Evolutionary conservation across 2,113 vertebrate species (phyloP).

Genomic region (Neodon shergylaensis): DNA sequence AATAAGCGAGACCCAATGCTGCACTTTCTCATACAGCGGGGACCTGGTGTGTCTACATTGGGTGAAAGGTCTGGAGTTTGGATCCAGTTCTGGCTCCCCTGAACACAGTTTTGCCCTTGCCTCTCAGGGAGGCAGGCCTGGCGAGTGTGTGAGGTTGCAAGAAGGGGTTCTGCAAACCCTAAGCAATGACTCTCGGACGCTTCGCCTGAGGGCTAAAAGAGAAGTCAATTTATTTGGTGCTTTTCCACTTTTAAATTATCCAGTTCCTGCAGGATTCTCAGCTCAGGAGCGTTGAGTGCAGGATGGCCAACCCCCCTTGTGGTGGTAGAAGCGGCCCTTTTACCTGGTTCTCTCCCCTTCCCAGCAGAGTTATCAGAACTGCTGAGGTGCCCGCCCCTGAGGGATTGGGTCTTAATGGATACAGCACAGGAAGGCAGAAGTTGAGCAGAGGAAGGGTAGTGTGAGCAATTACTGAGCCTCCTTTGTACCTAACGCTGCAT

Average conservation of each 20-base stretch:
- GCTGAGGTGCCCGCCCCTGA: neutral
- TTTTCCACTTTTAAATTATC: constrained; percentile 56
- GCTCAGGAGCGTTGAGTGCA: constrained; percentile 49
- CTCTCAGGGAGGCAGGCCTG: neutral
- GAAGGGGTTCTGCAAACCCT: constrained; percentile 53
- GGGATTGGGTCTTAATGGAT: constrained; percentile 19
- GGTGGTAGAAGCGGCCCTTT: neutral
- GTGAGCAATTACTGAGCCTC: neutral
- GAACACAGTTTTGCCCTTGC: neutral
- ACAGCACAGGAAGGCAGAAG: neutral
- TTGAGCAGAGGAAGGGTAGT: neutral
- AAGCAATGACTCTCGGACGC: constrained; percentile 61
- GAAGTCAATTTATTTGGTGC: constrained; percentile 61
- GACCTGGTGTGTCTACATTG: neutral
- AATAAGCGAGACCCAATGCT: neutral
- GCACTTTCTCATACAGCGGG: neutral
- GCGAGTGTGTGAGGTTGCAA: neutral
- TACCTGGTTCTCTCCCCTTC: neutral
- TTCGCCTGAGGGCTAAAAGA: constrained; percentile 67
- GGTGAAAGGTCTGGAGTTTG: neutral
- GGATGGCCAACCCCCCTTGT: neutral
- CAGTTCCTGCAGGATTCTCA: constrained; percentile 12
- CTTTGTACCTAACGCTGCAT: constrained; percentile 11
- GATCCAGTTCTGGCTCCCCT: neutral
- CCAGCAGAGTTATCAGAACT: neutral